A percentile compares a stretch with the other conserved stretches of the same genome.
phyloP scores from a whole-genome alignment of 2,888 invertebrate genomes.

The Chaitophorus viminalis region DNA sequence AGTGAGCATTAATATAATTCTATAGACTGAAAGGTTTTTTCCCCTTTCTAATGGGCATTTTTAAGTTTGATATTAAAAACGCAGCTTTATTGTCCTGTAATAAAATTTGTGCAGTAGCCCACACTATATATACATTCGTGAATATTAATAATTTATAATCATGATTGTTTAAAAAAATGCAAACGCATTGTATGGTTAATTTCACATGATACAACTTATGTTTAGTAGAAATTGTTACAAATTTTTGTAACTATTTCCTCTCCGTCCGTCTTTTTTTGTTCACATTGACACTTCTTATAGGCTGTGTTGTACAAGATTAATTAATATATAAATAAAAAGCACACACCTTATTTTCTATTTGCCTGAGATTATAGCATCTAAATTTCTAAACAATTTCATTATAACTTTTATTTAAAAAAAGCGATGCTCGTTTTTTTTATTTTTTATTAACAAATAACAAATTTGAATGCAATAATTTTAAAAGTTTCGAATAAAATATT shows the following conservation, averaged over 20 bases:
- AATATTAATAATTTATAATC: background rate
- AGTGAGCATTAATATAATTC: slow-evolving; percentile 18
- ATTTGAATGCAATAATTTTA: background rate
- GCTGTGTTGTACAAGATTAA: no score
- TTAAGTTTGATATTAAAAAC: background rate
- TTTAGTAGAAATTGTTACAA: no score
- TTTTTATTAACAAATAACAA: slow-evolving; percentile 4
- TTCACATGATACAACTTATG: background rate
- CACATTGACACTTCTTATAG: no score
- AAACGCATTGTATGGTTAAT: background rate
- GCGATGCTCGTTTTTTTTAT: slow-evolving; percentile 12
- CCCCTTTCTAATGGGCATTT: background rate
- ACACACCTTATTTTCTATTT: no score
- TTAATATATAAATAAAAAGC: no score
- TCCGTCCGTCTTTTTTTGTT: no score
- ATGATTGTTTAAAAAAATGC: background rate
- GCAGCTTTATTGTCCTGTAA: background rate
- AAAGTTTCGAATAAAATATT: background rate
- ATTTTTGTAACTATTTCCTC: background rate
- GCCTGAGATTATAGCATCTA: no score
- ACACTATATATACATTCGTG: background rate
- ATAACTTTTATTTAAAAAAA: background rate
- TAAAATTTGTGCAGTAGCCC: background rate
- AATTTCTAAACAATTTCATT: background rate
- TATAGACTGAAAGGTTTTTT: background rate